Base-by-base conservation (phyloP, 2,888 invertebrate species). In the Laothoe populi region DNA sequence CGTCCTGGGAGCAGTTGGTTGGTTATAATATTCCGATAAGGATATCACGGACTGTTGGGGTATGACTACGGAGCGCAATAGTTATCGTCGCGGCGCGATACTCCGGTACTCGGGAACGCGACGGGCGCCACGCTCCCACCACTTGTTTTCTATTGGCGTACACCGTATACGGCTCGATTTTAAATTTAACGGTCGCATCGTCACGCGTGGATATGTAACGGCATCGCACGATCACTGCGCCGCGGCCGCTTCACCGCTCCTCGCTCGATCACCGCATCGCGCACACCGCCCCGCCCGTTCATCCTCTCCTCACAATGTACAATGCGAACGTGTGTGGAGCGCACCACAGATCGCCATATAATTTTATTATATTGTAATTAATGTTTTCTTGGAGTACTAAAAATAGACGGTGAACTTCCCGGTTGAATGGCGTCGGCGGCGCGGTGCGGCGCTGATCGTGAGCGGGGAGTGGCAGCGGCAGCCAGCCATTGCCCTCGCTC, bases 351-450 rank as follows among this genome's bases (percentile, higher is more conserved):
- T 19, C 53, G 53, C 53, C 35, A 19, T 53, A 35, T 68, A 66
- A 66, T 69, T 74, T 75, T 78, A 81, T 78, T 72, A 79, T 75
- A 57, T 58, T 58, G 44, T 44, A 57, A 60, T 40, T 63, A 48
- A 63, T 63, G 63, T 59, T 63, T 63, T 86, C 81, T 79, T 85
- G 78, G 83, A 86, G 86, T 79, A 81, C 90, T 92, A 92, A 90
- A 92, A 90, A 92, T 92, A 92, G 89, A 88, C 86, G 79, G 82
- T 90, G 86, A 88, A 92, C 89, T 92, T 92, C 91, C 92, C 91
- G 91, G 92, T 92, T 92, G 91, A 92, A 92, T 92, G 90, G 92
- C 91, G 92, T 89, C 83, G 86, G 72, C 66, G 80, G 72, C 69
- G 78, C 79, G 78, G 81, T 67, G 72, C 74, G 74, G 85, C 68